Conservation (phyloP, 2,113 vertebrate species). For the Clarias batrachus region DNA sequence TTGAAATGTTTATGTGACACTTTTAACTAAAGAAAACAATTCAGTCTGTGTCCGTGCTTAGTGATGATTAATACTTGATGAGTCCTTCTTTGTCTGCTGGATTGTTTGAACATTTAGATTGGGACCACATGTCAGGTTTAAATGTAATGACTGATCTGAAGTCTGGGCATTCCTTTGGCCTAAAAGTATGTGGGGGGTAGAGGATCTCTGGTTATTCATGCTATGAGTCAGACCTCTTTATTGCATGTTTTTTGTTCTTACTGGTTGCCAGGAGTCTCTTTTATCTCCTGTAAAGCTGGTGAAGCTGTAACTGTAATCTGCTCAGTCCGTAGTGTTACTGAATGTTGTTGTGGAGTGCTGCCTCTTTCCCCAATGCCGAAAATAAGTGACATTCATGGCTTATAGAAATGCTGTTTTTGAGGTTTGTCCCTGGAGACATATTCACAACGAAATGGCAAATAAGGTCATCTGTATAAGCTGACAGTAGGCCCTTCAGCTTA, state of each 20-base stretch:
- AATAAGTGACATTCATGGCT: constrained; percentile 45
- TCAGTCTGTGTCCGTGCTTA: constrained; percentile 33
- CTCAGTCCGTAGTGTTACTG: constrained; percentile 39
- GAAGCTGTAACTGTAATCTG: constrained; percentile 49
- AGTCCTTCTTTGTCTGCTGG: constrained; percentile 21
- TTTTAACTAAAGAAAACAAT: constrained; percentile 33
- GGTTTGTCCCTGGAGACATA: constrained; percentile 39
- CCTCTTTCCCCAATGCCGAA: constrained; percentile 20
- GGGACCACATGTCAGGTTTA: constrained; percentile 9
- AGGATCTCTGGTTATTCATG: neutral
- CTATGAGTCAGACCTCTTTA: constrained; percentile 29
- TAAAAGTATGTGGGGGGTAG: neutral
- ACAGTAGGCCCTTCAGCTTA: neutral
- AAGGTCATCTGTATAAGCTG: constrained; percentile 22
- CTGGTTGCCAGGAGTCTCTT: constrained; percentile 48
- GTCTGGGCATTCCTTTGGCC: neutral
- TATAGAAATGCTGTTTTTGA: constrained; percentile 43
- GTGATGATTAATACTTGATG: constrained; percentile 42
- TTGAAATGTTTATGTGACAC: constrained; percentile 30
- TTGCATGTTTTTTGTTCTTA: constrained; percentile 32
- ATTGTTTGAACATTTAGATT: constrained; percentile 28
- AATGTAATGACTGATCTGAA: neutral
- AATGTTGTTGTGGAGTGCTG: constrained; percentile 26
- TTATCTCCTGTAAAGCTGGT: constrained; percentile 39
- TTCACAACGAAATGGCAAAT: constrained; percentile 39